phyloP scores from a whole-genome alignment of 2,113 vertebrate genomes.

The Haemorhous mexicanus region DNA sequence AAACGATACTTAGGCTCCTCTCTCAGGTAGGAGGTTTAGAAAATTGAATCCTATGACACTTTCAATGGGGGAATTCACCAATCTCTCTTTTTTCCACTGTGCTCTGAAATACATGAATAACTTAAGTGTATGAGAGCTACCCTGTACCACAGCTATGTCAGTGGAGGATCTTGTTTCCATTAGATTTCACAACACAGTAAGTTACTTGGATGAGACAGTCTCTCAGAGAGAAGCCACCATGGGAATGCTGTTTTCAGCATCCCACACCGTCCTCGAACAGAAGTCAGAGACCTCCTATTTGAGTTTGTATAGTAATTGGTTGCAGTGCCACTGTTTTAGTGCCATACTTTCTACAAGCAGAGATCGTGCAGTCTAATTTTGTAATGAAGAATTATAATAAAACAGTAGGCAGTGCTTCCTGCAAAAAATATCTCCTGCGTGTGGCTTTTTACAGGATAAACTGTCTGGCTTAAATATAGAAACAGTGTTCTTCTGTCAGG shows the following conservation, averaged over 20 bases:
- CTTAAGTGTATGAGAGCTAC: not conserved
- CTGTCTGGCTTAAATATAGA: constrained; percentile 24
- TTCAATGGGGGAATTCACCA: not conserved
- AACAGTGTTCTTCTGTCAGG: not conserved
- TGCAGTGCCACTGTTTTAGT: not conserved
- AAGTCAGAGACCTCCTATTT: not conserved
- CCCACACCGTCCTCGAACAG: not conserved
- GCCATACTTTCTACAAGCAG: not conserved
- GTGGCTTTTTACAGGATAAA: constrained; percentile 14
- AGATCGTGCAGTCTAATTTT: not conserved
- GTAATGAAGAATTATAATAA: constrained; percentile 18
- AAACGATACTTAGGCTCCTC: not conserved
- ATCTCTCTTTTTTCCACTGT: not conserved
- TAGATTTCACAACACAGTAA: not conserved
- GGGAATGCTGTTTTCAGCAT: not conserved
- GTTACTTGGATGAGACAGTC: not conserved
- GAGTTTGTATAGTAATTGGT: not conserved
- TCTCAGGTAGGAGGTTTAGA: not conserved
- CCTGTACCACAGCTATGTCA: not conserved
- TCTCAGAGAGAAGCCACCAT: not conserved
- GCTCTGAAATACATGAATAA: not conserved
- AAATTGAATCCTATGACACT: not conserved
- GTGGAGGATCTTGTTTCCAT: not conserved
- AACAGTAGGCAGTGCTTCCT: constrained; percentile 21
- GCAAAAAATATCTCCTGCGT: not conserved